Evolutionary conservation across 2,797 vertebrate genomes (phyloP), one percentile per base, ranked within the genome.

Genomic region (Arrhamphus sclerolepis): DNA sequence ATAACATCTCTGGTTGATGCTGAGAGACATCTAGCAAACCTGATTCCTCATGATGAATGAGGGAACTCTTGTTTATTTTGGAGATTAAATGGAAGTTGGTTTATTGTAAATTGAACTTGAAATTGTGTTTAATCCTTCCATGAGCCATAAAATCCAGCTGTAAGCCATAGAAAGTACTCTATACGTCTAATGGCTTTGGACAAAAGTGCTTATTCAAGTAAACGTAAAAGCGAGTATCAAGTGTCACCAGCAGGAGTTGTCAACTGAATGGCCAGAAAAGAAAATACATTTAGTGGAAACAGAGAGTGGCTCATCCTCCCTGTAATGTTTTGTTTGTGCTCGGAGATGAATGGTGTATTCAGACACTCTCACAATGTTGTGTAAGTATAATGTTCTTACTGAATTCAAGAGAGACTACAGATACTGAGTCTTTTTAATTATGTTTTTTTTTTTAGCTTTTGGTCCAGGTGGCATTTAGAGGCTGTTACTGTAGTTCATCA

Each of bases 391-490:
- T 54, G 48, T 62, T 63, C 61, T 51, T 20, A 28, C 24, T 60
- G 57, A 56, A 70, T 17, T 48, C 56, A 62, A 60, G 53, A 70
- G 66, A 46, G 64, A 29, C 62, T 52, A 51, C 60, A 79, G 56
- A 65, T 7, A 34, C 18, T 67, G 80, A 14, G 31, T 34, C 31
- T 34, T 38, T 38, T 38, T 2, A 19, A 13, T 20, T 44, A 44
- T 20, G 5, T 14, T 21, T 21, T 84, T 79, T 82, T 78, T 86
- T 84, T 82, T 69, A 81, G 80, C 66, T 73, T 66, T 65, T 64
- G 0, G 58, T 72, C 75, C 83, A 83, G 78, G 78, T 87, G 84
- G 81, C 72, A 46, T 75, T 82, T n/a, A 46, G 72, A 68, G 82
- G 53, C 77, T 72, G 77, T 80, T 62, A 29, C 54, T 38, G 70